Evolutionary conservation across 2,797 vertebrate species (phyloP).

Genomic region (Valencia hispanica): DNA sequence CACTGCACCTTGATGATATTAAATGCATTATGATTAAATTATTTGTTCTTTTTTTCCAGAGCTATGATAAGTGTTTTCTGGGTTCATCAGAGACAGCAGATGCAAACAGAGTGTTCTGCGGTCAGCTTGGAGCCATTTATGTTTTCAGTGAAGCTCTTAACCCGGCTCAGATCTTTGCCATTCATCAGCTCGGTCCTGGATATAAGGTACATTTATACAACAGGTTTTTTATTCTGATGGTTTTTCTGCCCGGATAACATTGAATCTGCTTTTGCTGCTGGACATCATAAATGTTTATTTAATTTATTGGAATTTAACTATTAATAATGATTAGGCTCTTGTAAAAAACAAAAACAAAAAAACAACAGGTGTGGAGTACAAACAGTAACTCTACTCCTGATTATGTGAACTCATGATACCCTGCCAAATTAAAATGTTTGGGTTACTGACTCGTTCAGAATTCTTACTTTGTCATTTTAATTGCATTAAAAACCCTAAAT

Average conservation of each 20-base stretch:
- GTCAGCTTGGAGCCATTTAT: conserved; percentile 96
- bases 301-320: neutral
- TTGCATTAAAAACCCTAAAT: neutral
- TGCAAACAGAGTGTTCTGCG: conserved; percentile 97
- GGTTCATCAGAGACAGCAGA: conserved; percentile 98
- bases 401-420: neutral
- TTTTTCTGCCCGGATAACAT: neutral
- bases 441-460: neutral
- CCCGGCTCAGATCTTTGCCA: conserved; percentile 98
- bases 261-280: neutral
- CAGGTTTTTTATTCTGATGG: conserved; percentile 12
- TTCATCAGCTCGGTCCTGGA: conserved; percentile 97
- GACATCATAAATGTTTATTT: neutral
- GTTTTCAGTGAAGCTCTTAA: conserved; percentile 98
- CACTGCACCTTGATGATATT: neutral
- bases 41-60: conserved; percentile 76
- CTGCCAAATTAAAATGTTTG: neutral
- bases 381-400: neutral
- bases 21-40: neutral
- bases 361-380: neutral
- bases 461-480: neutral
- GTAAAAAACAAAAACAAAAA: neutral
- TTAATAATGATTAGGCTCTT: neutral
- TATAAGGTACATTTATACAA: conserved; percentile 88
- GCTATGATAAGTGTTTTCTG: conserved; percentile 99